Evolutionary conservation across 1,140 invertebrate genomes (phyloP), one percentile per base, ranked within the genome.

Genomic region (Vanessa tameamea): DNA sequence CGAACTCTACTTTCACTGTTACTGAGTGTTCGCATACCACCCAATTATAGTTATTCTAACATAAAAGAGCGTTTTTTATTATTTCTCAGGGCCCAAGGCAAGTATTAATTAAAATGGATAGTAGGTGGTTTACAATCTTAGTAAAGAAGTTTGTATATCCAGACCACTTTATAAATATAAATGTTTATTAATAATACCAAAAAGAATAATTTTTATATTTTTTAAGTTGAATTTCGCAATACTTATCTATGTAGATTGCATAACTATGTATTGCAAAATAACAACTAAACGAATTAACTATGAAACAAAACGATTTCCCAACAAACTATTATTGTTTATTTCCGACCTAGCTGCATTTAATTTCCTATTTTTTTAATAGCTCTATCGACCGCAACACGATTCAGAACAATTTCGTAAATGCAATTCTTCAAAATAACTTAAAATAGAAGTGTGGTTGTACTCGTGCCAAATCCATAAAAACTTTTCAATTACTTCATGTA

Each of bases 301-400:
- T 82, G 81, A 83, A 84, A 83, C 73, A 64, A 73, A 79, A 81
- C 75, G 69, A 77, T 87, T 85, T 81, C 80, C 70, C 72, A 86
- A 84, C 81, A 64, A 74, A 47, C 69, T 74, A 67, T 78, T 77
- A 78, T 76, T 75, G 71, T 81, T 76, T 80, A 64, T 74, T 65
- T 78, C 69, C 65, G 47, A 69, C 57, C 16, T 47, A 23, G 64
- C 53, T 55, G 64, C 6, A 59, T 72, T 66, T 31, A 66, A 72
- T 72, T 69, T 69, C 43, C 67, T 69, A 69, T 69, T 69, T 72
- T 53, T 72, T 64, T 43, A 64, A 72, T 66, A 26, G 51, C 55
- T 57, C 37, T 55, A 31, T 26, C 50, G 64, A 55, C 69, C 69
- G 63, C 63, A 47, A 72, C 65, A 57, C 15, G 37, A 71, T 71